Conservation (phyloP, 2,113 vertebrate genomes). For the Psittacula cyanocephala region DNA sequence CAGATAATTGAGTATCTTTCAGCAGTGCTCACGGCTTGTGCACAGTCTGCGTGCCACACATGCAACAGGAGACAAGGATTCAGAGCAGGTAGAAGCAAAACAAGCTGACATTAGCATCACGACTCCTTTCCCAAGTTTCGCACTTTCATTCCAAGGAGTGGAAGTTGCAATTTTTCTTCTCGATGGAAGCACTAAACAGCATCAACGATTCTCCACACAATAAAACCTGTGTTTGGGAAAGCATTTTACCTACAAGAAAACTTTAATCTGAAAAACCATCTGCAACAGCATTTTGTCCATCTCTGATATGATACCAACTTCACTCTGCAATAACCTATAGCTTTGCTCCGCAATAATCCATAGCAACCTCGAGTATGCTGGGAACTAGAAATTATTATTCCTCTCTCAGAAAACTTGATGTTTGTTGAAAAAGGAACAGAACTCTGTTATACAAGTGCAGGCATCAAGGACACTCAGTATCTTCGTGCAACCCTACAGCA, state of each 20-base stretch:
- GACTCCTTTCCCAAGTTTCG: background rate
- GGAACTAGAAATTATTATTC: background rate
- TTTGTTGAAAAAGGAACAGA: background rate
- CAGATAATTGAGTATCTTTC: background rate
- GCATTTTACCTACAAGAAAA: background rate
- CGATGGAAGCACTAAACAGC: background rate
- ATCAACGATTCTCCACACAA: background rate
- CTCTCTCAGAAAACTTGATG: background rate
- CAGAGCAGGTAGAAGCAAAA: background rate
- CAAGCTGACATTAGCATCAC: background rate
- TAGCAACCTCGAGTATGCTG: background rate
- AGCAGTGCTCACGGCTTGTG: background rate
- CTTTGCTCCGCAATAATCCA: background rate
- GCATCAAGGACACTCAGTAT: background rate
- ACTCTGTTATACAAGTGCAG: background rate
- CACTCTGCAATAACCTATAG: background rate
- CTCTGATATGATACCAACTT: background rate
- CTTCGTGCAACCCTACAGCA: background rate
- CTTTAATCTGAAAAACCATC: background rate
- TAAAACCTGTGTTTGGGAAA: background rate
- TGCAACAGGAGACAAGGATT: background rate
- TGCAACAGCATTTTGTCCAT: background rate
- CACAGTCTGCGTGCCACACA: accelerated
- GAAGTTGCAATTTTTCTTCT: background rate
- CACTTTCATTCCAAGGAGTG: background rate